A percentile compares a stretch with the other conserved stretches of the same genome.
These are phyloP conservation scores for Stigmatopora argus DNA, from an alignment of 2,113 vertebrate genomes.

Conservation along the genomic window DNA sequence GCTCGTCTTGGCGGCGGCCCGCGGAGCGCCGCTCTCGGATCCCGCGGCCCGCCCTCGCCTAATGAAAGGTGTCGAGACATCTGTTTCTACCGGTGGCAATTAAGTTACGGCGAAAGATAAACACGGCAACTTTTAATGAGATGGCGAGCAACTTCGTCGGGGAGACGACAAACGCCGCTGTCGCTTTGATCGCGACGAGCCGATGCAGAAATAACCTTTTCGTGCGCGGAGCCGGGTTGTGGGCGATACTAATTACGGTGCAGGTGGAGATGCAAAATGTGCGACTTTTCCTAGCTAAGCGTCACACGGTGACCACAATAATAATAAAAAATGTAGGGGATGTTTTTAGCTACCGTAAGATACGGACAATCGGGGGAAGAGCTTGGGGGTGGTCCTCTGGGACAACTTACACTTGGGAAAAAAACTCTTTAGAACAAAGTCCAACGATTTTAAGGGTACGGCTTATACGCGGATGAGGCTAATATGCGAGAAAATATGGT, in stretches of 20 bases:
- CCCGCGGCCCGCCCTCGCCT: conserved; percentile 39
- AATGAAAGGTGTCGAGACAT: conserved; percentile 62
- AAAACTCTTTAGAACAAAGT: no score
- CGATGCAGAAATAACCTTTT: conserved; percentile 29
- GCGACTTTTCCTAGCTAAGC: no score
- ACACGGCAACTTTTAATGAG: conserved; percentile 62
- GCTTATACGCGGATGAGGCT: no score
- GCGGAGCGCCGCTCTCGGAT: conserved; percentile 49
- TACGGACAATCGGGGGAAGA: no score
- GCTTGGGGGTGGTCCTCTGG: no score
- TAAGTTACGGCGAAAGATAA: conserved; percentile 58
- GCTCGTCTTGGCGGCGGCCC: conserved; percentile 25
- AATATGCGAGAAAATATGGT: no score
- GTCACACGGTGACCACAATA: neutral
- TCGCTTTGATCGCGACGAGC: conserved; percentile 50
- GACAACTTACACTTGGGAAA: no score
- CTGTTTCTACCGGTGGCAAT: conserved; percentile 64
- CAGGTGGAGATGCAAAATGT: neutral
- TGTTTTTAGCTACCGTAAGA: no score
- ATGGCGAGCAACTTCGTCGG: conserved; percentile 32
- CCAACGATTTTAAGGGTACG: no score
- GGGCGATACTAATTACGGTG: conserved; percentile 39
- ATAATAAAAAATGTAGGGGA: neutral
- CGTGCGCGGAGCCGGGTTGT: conserved; percentile 14
- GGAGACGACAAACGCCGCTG: conserved; percentile 20